Conservation (phyloP, 2,888 invertebrate genomes). For the Caenorhabditis sp. region DNA sequence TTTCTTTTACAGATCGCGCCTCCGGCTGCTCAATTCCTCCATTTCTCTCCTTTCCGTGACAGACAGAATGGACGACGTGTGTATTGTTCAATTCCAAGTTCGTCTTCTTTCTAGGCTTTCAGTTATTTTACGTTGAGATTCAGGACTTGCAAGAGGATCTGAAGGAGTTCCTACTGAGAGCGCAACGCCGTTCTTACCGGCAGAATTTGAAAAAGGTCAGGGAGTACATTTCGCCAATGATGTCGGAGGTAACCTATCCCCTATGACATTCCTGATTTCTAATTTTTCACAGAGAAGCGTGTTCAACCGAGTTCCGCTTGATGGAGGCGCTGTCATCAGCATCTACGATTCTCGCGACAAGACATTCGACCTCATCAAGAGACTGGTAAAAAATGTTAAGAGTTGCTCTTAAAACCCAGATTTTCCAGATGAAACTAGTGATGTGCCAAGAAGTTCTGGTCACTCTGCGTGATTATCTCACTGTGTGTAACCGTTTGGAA, state of each 20-base stretch:
- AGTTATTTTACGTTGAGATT: not conserved
- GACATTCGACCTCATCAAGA: conserved; percentile 31
- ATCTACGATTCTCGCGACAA: conserved; percentile 23
- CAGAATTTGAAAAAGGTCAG: conserved; percentile 22
- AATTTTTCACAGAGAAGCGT: conserved; percentile 28
- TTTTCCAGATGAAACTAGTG: conserved; percentile 33
- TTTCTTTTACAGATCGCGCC: too few species aligned
- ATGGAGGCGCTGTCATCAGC: conserved; percentile 23
- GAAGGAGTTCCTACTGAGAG: conserved; percentile 18
- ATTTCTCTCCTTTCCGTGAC: too few species aligned
- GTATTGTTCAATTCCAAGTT: too few species aligned
- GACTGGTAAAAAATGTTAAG: conserved; percentile 8
- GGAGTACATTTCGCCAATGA: conserved; percentile 16
- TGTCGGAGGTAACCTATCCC: conserved; percentile 10
- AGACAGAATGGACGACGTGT: too few species aligned
- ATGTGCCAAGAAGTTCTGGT: conserved; percentile 34
- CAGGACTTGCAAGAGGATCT: conserved; percentile 36
- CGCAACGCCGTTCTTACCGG: conserved; percentile 25
- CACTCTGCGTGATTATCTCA: conserved; percentile 26
- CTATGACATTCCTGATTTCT: not conserved
- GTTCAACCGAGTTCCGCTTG: conserved; percentile 27
- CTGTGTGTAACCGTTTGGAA: conserved; percentile 26
- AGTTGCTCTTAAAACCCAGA: not conserved
- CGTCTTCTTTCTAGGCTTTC: not conserved
- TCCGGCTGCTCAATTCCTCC: too few species aligned